A percentile compares a stretch with the other conserved stretches of the same genome.
Conservation (phyloP, 2,113 vertebrate species). For the Motacilla tschutschensis region DNA sequence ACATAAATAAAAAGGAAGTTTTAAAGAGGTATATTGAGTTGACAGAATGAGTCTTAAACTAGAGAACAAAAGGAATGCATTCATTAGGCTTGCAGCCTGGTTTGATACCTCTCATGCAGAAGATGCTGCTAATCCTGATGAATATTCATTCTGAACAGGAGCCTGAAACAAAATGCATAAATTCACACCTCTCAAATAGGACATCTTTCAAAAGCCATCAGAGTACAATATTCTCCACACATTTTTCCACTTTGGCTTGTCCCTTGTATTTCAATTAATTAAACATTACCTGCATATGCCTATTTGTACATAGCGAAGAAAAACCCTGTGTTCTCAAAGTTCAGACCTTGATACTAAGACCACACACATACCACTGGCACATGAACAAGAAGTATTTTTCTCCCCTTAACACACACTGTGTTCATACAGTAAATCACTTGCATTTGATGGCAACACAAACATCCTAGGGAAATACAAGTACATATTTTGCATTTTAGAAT, state of each 20-base stretch:
- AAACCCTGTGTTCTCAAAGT: not conserved
- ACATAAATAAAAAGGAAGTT: not conserved
- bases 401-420: not conserved
- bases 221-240: not conserved
- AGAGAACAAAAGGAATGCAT: not conserved
- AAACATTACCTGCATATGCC: not conserved
- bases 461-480: not conserved
- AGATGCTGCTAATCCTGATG: conserved; percentile 24
- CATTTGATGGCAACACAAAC: not conserved
- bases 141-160: conserved; percentile 32
- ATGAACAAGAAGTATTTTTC: not conserved
- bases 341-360: not conserved
- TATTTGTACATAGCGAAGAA: not conserved
- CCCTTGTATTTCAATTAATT: not conserved
- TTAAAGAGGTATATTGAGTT: not conserved
- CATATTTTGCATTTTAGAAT: not conserved
- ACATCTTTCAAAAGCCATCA: conserved; percentile 1
- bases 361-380: not conserved
- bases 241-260: not conserved
- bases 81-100: not conserved
- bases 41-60: not conserved
- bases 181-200: conserved; percentile 39
- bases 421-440: not conserved
- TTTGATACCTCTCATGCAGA: not conserved
- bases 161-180: conserved; percentile 8